phyloP scores from a whole-genome alignment of 2,113 vertebrate species.

The Andinoacara biseriatus region DNA sequence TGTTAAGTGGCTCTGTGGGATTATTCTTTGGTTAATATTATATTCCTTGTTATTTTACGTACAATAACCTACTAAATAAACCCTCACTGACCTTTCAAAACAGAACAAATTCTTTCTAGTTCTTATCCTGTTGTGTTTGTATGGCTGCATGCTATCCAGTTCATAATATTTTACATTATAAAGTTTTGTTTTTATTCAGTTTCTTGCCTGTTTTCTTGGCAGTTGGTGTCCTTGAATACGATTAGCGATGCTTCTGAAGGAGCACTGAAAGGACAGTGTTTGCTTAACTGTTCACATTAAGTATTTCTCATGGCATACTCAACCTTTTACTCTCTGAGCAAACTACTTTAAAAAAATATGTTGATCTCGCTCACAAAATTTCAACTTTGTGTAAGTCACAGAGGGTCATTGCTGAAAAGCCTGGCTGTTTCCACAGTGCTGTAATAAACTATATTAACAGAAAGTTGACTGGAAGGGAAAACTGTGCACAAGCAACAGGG shows the following conservation, averaged over 20 bases:
- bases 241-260: not conserved
- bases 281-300: not conserved
- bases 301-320: not conserved
- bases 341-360: not conserved
- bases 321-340: not conserved
- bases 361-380: not conserved
- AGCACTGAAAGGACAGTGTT: not conserved
- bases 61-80: not conserved
- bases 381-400: not conserved
- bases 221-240: not conserved
- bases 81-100: not conserved
- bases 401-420: not conserved
- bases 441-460: not conserved
- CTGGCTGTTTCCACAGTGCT: not conserved
- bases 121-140: not conserved
- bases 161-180: not conserved
- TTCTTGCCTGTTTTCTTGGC: not conserved
- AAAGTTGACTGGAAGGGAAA: not conserved
- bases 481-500: slow-evolving; percentile 3
- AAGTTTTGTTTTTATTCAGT: not conserved
- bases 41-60: not conserved
- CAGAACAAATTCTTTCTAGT: not conserved
- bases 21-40: not conserved
- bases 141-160: not conserved
- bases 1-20: not conserved